Evolutionary conservation across 1,140 invertebrate genomes (phyloP).

Genomic region (Philaenus spumarius): DNA sequence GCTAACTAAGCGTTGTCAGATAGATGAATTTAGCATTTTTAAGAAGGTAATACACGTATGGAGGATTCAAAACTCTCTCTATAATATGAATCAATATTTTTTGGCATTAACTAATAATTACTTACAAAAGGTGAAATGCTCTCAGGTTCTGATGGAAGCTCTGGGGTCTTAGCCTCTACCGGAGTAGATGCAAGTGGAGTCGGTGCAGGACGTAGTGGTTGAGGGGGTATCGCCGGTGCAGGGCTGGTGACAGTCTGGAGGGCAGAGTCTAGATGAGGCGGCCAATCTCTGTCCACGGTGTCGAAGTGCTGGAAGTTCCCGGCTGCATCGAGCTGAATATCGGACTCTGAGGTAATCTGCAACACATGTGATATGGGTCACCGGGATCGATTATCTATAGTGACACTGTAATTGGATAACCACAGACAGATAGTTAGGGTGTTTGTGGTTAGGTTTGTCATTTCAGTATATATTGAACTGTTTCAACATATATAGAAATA

Average conservation of each 20-base stretch:
- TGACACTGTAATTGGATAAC: too few relatives aligned
- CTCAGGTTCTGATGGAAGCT: neutral
- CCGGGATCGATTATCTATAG: too few relatives aligned
- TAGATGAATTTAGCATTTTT: too few relatives aligned
- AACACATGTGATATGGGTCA: too few relatives aligned
- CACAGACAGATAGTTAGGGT: too few relatives aligned
- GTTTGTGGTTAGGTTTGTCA: neutral
- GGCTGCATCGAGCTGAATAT: slow-evolving; percentile 52
- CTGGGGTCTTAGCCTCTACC: neutral
- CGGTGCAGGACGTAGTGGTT: slow-evolving; percentile 48
- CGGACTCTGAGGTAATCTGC: slow-evolving; percentile 59
- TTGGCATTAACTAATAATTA: neutral
- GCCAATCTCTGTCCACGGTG: slow-evolving; percentile 51
- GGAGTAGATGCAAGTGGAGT: slow-evolving; percentile 10
- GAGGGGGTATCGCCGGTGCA: slow-evolving; percentile 43
- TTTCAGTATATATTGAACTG: neutral
- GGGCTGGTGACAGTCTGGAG: slow-evolving; percentile 22
- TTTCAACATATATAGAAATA: too few relatives aligned
- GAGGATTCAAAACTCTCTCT: too few relatives aligned
- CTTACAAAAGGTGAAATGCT: slow-evolving; percentile 6
- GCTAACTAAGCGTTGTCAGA: too few relatives aligned
- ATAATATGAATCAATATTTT: too few relatives aligned
- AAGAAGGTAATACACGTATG: too few relatives aligned
- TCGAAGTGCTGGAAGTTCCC: slow-evolving; percentile 64
- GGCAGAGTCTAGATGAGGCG: slow-evolving; percentile 18